Evolutionary conservation across 2,113 vertebrate species (phyloP), one percentile per base, ranked within the genome.

Genomic region (Caloenas nicobarica): DNA sequence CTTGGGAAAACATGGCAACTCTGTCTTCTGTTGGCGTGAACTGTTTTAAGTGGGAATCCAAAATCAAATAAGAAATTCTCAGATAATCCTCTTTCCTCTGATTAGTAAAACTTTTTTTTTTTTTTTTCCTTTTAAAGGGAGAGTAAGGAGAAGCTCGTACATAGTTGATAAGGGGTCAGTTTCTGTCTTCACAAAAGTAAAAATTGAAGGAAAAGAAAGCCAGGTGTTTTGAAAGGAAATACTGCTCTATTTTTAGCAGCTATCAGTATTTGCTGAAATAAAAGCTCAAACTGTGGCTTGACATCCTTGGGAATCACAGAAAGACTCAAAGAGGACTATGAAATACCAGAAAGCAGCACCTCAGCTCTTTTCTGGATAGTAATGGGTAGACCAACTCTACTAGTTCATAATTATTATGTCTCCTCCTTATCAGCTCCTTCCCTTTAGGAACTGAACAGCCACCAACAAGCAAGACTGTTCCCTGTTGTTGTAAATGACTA

Each of bases 21-120:
- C 46, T 4, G 18, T 66, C 22, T 64, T 74, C 42, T 85, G 9
- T 53, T 70, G 40, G 4, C 36, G 48, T 68, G 79, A 78, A 40
- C 0, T 7, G 9, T 5, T 1, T n/a, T 82, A 31, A 0, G 0
- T 68, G 36, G 61, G n/a, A 81, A 83, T 72, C 40, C 51, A 61
- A 86, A 88, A 61, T 11, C 18, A 46, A 81, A 66, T 14, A 33
- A 38, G 8, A 64, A 31, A 16, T 48, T 69, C 33, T 69, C 44
- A 69, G 26, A 44, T 58, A 58, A 36, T 80, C 13, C 2, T 80
- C 34, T 76, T 86, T 72, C 18, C 22, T 44, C n/a, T 78, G 17
- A 22, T 31, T 65, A 31, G 16, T 36, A 46, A 72, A 62, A 15
- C 8, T 3, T 53, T 25, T 24, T 24, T 38, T 46, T 38, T 44